These are phyloP conservation scores for Ptychochromis oligacanthus DNA, from an alignment of 2,113 vertebrate species.

Conservation along the genomic window DNA sequence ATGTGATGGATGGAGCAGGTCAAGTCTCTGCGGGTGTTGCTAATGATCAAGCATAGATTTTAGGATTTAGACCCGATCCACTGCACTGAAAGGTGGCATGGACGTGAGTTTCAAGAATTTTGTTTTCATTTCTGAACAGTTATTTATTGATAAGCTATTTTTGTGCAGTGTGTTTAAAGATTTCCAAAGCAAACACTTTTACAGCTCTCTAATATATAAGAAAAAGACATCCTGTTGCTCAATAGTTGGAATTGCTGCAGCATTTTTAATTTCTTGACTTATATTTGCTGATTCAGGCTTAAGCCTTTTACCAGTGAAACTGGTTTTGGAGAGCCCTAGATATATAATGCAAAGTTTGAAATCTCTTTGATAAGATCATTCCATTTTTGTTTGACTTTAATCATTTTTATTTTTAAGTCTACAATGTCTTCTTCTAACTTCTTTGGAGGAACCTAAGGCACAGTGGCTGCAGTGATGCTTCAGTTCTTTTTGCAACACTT, in stretches of 20 bases:
- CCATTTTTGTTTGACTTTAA: not conserved
- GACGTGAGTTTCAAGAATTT: not conserved
- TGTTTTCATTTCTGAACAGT: not conserved
- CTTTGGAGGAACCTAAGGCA: not conserved
- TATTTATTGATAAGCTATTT: not conserved
- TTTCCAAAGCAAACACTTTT: not conserved
- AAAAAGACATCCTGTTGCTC: not conserved
- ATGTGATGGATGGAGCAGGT: constrained; percentile 61
- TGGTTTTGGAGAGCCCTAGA: not conserved
- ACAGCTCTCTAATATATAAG: not conserved
- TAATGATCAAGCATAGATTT: constrained; percentile 66
- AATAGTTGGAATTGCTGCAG: not conserved
- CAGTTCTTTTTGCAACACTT: not conserved
- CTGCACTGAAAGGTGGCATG: constrained; percentile 22
- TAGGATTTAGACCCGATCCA: constrained; percentile 64
- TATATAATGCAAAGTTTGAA: not conserved
- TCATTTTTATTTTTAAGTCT: not conserved
- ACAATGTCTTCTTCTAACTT: not conserved
- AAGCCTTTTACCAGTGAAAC: not conserved
- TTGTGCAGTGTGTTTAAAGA: not conserved
- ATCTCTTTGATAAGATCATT: not conserved
- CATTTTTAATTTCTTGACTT: not conserved
- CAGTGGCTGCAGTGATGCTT: not conserved
- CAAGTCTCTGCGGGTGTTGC: constrained; percentile 48
- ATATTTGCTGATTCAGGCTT: not conserved